Evolutionary conservation across 1,140 invertebrate genomes (phyloP).

Genomic region (Lasioglossum albipes): DNA sequence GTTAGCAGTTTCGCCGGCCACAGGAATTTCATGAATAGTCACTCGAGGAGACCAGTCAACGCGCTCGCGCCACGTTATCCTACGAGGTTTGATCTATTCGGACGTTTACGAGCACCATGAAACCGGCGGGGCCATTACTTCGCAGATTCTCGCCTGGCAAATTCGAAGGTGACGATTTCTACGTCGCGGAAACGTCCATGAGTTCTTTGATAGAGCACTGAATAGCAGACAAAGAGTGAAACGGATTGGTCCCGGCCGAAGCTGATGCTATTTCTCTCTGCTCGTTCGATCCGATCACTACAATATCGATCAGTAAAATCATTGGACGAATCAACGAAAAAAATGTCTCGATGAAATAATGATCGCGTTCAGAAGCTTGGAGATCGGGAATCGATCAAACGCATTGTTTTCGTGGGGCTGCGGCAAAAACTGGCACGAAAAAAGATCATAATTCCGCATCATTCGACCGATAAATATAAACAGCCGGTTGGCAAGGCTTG

Average conservation of each 20-base stretch:
- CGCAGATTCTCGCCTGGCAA: conserved; percentile 40
- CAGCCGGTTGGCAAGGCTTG: conserved; percentile 26
- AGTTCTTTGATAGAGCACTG: neutral
- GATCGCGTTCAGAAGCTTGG: too few relatives aligned
- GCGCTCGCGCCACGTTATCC: conserved; percentile 22
- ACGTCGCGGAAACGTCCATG: conserved; percentile 20
- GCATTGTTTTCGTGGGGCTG: neutral
- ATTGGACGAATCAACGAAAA: too few relatives aligned
- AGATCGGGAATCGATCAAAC: conserved; percentile 9
- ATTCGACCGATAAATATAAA: conserved; percentile 63
- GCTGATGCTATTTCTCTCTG: too few relatives aligned
- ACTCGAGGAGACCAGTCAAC: conserved; percentile 46
- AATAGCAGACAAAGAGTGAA: neutral
- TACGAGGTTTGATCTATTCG: conserved; percentile 61
- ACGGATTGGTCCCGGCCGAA: too few relatives aligned
- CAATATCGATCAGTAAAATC: too few relatives aligned
- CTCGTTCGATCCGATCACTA: too few relatives aligned
- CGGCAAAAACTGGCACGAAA: conserved; percentile 13
- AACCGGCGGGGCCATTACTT: conserved; percentile 57
- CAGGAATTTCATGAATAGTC: conserved; percentile 45
- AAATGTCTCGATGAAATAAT: neutral
- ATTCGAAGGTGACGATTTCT: conserved; percentile 60
- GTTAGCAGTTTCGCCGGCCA: conserved; percentile 42
- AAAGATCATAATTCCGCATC: conserved; percentile 48
- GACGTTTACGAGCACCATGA: conserved; percentile 66